A percentile compares a stretch with the other conserved stretches of the same genome.
Conservation (phyloP, 2,888 invertebrate genomes). For the Dynastes maya region DNA sequence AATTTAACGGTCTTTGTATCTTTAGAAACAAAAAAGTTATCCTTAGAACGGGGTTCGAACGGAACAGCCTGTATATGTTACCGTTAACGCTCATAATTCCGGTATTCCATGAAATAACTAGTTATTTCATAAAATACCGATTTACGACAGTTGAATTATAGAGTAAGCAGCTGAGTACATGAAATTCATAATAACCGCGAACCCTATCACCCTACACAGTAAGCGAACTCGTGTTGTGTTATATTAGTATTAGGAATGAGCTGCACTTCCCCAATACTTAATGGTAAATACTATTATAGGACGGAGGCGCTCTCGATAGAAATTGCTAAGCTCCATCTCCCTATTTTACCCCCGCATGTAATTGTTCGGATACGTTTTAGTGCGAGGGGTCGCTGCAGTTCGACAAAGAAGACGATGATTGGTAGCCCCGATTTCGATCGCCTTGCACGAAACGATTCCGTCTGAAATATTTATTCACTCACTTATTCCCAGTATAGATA, state of each 20-base stretch:
- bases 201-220: not conserved
- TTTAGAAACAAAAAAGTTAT: too few species aligned
- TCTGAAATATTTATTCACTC: constrained; percentile 32
- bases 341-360: not conserved
- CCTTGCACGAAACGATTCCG: constrained; percentile 25
- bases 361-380: constrained; percentile 40
- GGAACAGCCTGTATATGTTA: too few species aligned
- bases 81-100: not conserved
- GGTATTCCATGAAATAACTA: not conserved
- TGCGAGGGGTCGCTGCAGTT: constrained; percentile 16
- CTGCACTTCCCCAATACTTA: constrained; percentile 39
- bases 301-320: constrained; percentile 33
- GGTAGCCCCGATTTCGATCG: constrained; percentile 28
- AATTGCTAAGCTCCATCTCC: constrained; percentile 36
- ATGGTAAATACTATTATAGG: constrained; percentile 33
- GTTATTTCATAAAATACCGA: not conserved
- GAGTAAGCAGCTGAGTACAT: not conserved
- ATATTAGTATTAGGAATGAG: constrained; percentile 11
- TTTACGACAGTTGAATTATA: not conserved
- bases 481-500: not conserved
- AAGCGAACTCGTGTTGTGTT: constrained; percentile 29
- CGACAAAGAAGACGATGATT: constrained; percentile 34
- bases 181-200: not conserved
- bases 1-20: too few species aligned
- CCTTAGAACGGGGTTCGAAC: too few species aligned